phyloP scores from a whole-genome alignment of 1,140 invertebrate species.

The Berghia stephanieae region DNA sequence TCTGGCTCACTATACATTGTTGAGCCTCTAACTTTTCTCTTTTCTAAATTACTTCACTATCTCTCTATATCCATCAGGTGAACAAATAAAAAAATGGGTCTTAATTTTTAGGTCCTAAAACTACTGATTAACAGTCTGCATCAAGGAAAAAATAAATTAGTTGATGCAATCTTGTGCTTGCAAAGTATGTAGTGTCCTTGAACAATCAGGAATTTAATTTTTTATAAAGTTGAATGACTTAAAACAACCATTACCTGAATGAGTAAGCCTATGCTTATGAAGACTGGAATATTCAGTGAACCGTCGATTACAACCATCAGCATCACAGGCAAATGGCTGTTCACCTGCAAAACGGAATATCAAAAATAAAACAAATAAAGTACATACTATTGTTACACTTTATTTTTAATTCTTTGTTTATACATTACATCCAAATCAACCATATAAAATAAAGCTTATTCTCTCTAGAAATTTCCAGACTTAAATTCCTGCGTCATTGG shows the following conservation, averaged over 20 bases:
- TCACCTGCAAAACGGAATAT: conserved; percentile 49
- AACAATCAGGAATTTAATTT: neutral
- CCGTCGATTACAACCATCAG: conserved; percentile 46
- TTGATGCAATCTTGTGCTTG: neutral
- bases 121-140: neutral
- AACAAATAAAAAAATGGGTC: neutral
- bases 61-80: neutral
- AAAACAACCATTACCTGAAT: conserved; percentile 49
- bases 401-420: neutral
- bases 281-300: conserved; percentile 63
- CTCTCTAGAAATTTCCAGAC: neutral
- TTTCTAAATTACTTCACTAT: too few species aligned
- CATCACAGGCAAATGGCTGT: conserved; percentile 56
- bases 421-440: neutral
- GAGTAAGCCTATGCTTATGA: conserved; percentile 56
- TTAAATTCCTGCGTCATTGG: too few species aligned
- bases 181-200: neutral
- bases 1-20: too few species aligned
- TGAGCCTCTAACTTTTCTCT: too few species aligned
- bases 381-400: neutral
- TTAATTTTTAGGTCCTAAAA: neutral
- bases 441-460: neutral
- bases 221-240: neutral
- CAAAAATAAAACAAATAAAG: neutral
- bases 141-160: neutral